These are phyloP conservation scores for Ligdia adustata DNA, from an alignment of 2,888 invertebrate genomes.

Conservation along the genomic window DNA sequence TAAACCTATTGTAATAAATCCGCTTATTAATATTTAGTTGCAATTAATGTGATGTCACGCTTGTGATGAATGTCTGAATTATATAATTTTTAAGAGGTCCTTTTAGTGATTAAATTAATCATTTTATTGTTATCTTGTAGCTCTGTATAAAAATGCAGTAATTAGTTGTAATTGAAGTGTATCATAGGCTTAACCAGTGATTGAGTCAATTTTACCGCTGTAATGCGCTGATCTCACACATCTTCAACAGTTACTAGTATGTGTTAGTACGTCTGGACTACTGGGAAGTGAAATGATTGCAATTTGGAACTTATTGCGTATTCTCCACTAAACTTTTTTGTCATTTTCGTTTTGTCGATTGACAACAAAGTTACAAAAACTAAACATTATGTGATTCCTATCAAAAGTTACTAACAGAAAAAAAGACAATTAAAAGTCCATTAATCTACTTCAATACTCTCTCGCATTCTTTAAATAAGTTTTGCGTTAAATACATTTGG, in stretches of 20 bases:
- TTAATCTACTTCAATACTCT: too few relatives aligned
- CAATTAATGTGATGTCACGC: constrained; percentile 71
- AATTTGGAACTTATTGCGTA: too few relatives aligned
- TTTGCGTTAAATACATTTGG: too few relatives aligned
- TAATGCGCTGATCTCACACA: constrained; percentile 76
- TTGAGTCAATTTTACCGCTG: constrained; percentile 74
- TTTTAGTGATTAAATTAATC: constrained; percentile 56
- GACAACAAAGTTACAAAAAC: too few relatives aligned
- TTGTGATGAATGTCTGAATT: constrained; percentile 59
- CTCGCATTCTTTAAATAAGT: too few relatives aligned
- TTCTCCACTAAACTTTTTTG: too few relatives aligned
- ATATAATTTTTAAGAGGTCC: constrained; percentile 56
- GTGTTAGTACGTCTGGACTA: constrained; percentile 51
- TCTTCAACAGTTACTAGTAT: constrained; percentile 61
- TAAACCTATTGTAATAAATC: constrained; percentile 49
- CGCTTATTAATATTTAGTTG: constrained; percentile 71
- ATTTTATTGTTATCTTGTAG: constrained; percentile 55
- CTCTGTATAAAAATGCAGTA: constrained; percentile 55
- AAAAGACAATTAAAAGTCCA: too few relatives aligned
- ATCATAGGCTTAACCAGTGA: constrained; percentile 65
- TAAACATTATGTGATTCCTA: too few relatives aligned
- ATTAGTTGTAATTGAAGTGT: constrained; percentile 50
- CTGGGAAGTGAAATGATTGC: constrained; percentile 40
- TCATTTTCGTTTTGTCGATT: too few relatives aligned
- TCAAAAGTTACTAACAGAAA: too few relatives aligned